Base-by-base conservation (phyloP, 2,113 vertebrate genomes). In the Trogon melanurus region DNA sequence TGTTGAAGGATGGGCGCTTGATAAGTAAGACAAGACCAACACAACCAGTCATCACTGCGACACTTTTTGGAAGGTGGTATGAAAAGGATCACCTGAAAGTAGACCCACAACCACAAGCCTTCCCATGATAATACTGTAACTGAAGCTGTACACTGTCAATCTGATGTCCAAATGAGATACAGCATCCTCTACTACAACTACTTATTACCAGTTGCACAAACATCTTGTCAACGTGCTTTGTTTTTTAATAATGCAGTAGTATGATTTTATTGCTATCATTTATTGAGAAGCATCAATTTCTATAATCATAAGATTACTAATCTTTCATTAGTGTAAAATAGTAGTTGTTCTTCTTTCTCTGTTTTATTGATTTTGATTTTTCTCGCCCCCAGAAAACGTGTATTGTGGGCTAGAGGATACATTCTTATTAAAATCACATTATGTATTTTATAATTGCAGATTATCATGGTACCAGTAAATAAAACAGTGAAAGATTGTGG, bases 31-130 rank as follows among this genome's bases (percentile, higher is more conserved):
- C 83, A 60, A 84, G 79, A 11, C 57, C 66, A 30, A 97, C 86
- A 1, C 79, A 96, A 81, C 96, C 97, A 34, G 14, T 98, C 2
- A 17, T 98, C 76, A 97, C 97, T 30, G 96, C 97, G 27, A 96
- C 94, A 0, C 93, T 98, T n/a, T 98, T 98, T 86, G 98, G 98
- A 76, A 97, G 97, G 44, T 89, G 96, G 69, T 98, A 98, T 78
- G 94, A 97, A 79, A 97, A 85, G 53, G 97, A 98, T 57, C 34
- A 25, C 76, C 61, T 76, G 70, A 90, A 88, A 19, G 8, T 12
- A 25, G 71, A 91, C 41, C 21, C 9, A 32, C 53, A 79, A 7
- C 22, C 48, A 50, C 23, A n/a, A 38, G 15, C 22, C 14, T 67
- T 32, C 34, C n/a, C 13, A 8, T 75, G 32, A 61, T 30, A 36